Evolutionary conservation across 2,113 vertebrate species (phyloP).

Genomic region (Steatornis caripensis): DNA sequence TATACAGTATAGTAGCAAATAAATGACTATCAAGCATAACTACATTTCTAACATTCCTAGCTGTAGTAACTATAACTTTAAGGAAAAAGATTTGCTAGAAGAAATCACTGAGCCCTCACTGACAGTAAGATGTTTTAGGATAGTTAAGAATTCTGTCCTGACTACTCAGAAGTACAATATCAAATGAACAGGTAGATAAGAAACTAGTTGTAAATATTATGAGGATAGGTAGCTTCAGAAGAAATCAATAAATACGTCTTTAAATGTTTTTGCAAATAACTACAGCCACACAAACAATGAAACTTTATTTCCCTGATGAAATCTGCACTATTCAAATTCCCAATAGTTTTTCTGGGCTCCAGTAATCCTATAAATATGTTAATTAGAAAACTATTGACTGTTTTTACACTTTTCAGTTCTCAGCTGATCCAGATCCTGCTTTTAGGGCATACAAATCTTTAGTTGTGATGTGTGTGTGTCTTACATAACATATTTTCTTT

Average conservation of each 20-base stretch:
- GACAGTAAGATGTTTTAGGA: background rate
- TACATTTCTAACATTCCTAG: background rate
- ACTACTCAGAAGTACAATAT: background rate
- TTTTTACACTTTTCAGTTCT: background rate
- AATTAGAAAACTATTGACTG: background rate
- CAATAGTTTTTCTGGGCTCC: background rate
- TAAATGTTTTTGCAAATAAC: background rate
- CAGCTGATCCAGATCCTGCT: background rate
- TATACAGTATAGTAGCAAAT: background rate
- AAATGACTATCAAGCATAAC: background rate
- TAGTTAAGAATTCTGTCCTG: background rate
- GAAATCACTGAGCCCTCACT: background rate
- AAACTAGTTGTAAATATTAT: background rate
- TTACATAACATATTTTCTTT: background rate
- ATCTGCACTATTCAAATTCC: background rate
- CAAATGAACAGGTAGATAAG: background rate
- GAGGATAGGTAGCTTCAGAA: background rate
- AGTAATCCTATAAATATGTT: background rate
- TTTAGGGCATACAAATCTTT: background rate
- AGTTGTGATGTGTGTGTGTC: background rate
- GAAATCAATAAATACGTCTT: background rate
- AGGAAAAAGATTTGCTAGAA: background rate
- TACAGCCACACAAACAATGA: background rate
- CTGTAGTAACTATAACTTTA: background rate
- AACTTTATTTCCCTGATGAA: background rate